phyloP scores from a whole-genome alignment of 2,888 invertebrate genomes.

The Ariolimax columbianus region DNA sequence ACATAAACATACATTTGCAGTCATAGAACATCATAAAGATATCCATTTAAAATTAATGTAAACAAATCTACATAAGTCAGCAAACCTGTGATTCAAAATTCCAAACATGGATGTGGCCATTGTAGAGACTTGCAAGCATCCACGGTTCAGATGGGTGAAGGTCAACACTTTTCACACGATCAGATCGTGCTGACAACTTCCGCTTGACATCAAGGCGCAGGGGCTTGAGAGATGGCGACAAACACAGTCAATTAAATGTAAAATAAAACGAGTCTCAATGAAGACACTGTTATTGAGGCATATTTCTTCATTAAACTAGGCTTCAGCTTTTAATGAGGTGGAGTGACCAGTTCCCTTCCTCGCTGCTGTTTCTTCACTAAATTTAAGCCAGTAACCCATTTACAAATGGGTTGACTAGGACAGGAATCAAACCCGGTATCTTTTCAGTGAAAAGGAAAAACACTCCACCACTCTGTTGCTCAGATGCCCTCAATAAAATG shows the following conservation, averaged over 20 bases:
- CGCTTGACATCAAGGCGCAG: slow-evolving; percentile 98
- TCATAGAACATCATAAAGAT: not conserved
- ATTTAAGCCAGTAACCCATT: too few species aligned
- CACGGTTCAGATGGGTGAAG: slow-evolving; percentile 98
- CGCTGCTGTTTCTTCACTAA: too few species aligned
- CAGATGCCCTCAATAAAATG: too few species aligned
- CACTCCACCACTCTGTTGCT: too few species aligned
- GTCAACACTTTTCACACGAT: slow-evolving; percentile 98
- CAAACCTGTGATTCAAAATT: slow-evolving; percentile 93
- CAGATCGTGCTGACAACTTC: slow-evolving; percentile 96
- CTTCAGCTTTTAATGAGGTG: too few species aligned
- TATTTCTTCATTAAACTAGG: not conserved
- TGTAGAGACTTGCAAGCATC: slow-evolving; percentile 98
- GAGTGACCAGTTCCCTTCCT: too few species aligned
- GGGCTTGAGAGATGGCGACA: slow-evolving; percentile 82
- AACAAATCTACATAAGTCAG: not conserved
- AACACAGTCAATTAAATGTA: not conserved
- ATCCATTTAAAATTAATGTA: not conserved
- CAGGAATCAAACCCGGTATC: too few species aligned
- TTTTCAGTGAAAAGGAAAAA: too few species aligned
- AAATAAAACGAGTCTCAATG: not conserved
- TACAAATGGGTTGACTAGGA: too few species aligned
- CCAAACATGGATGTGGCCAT: slow-evolving; percentile 99
- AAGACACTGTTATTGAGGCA: not conserved
- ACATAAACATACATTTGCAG: too few species aligned